Percentiles rank a stretch among this genome's conserved stretches.
Evolutionary conservation across 2,888 invertebrate species (phyloP).

Genomic region (Hydriomena furcata): DNA sequence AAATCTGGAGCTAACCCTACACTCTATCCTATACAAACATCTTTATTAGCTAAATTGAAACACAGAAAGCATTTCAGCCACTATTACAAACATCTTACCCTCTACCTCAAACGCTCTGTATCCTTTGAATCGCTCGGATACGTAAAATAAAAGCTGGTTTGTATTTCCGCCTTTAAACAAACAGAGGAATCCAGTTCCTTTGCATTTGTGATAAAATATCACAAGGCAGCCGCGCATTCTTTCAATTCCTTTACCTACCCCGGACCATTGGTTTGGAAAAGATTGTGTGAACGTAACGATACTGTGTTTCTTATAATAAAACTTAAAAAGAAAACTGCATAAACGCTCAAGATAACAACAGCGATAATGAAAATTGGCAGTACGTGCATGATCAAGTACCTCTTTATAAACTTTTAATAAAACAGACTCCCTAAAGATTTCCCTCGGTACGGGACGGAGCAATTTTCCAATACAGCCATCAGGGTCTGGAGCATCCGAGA

Average conservation of each 20-base stretch:
- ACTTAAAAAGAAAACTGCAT: constrained; percentile 36
- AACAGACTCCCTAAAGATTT: constrained; percentile 63
- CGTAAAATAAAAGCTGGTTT: constrained; percentile 68
- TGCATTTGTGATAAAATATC: constrained; percentile 72
- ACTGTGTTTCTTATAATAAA: constrained; percentile 31
- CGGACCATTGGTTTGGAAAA: constrained; percentile 68
- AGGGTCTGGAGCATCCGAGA: constrained; percentile 63
- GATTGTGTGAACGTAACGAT: constrained; percentile 55
- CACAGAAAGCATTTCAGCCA: constrained; percentile 28
- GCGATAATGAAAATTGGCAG: constrained; percentile 44
- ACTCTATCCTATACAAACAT: constrained; percentile 39
- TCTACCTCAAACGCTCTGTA: constrained; percentile 49
- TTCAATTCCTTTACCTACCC: constrained; percentile 48
- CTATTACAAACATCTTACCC: constrained; percentile 39
- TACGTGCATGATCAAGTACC: constrained; percentile 49
- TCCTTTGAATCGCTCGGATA: constrained; percentile 69
- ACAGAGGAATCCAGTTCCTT: constrained; percentile 65
- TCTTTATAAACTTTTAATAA: constrained; percentile 68
- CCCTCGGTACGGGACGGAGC: constrained; percentile 52
- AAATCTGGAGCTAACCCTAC: constrained; percentile 51
- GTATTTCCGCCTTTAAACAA: constrained; percentile 73
- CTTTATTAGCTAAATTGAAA: constrained; percentile 32
- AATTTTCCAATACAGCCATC: constrained; percentile 80
- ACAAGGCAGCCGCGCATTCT: constrained; percentile 68
- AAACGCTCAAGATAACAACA: constrained; percentile 45